Percentiles rank a stretch among this genome's conserved stretches.
phyloP scores from a whole-genome alignment of 1,140 invertebrate genomes.

The Lineus longissimus region DNA sequence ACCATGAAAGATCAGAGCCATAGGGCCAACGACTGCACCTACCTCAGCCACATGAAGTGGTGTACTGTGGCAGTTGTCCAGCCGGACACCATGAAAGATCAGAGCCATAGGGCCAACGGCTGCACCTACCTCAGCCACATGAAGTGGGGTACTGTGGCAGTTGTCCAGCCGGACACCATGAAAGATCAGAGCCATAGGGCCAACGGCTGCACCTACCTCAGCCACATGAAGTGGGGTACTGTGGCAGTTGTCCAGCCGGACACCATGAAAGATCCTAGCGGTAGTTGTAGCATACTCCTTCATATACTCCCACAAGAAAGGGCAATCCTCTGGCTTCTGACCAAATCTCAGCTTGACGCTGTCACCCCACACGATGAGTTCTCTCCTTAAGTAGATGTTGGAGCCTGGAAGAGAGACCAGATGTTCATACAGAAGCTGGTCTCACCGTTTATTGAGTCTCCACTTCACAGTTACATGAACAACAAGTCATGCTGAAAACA shows the following conservation, averaged over 20 bases:
- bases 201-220: constrained; percentile 58
- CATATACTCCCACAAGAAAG: constrained; percentile 94
- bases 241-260: constrained; percentile 97
- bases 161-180: too few relatives aligned
- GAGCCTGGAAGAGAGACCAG: constrained; percentile 24
- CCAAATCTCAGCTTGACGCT: constrained; percentile 92
- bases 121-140: too few relatives aligned
- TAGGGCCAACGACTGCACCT: too few relatives aligned
- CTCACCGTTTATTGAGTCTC: not conserved
- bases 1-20: too few relatives aligned
- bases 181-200: too few relatives aligned
- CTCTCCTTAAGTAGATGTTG: constrained; percentile 75
- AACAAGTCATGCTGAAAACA: not conserved
- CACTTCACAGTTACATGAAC: not conserved
- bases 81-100: too few relatives aligned
- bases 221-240: constrained; percentile 94
- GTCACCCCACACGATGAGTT: constrained; percentile 97
- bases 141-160: too few relatives aligned
- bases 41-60: too few relatives aligned
- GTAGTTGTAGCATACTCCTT: constrained; percentile 82
- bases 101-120: too few relatives aligned
- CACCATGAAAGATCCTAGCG: constrained; percentile 87
- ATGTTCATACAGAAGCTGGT: not conserved
- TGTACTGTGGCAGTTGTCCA: too few relatives aligned
- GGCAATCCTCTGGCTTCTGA: constrained; percentile 79